phyloP scores from a whole-genome alignment of 2,797 vertebrate genomes.

The Darevskia mixta region DNA sequence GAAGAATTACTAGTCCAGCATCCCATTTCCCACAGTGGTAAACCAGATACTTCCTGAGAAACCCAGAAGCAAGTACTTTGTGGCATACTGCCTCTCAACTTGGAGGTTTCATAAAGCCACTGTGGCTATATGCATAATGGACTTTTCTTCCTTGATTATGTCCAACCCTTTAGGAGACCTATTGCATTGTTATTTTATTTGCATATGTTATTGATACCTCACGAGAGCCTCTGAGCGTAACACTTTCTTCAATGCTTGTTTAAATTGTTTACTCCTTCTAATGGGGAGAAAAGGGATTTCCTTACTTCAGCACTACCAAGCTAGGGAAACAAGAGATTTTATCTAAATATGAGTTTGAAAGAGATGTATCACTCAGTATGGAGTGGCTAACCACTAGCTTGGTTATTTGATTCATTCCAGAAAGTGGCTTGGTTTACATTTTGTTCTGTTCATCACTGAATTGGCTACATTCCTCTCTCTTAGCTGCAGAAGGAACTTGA shows the following conservation, averaged over 20 bases:
- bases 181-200: neutral
- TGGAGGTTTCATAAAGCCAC: neutral
- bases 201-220: too few relatives aligned
- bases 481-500: neutral
- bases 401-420: neutral
- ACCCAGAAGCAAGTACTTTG: neutral
- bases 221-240: neutral
- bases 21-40: neutral
- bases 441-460: neutral
- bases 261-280: too few relatives aligned
- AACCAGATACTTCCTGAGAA: neutral
- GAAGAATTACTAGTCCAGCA: neutral
- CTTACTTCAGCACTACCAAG: neutral
- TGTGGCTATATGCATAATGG: neutral
- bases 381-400: neutral
- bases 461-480: neutral
- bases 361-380: neutral
- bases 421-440: neutral
- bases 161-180: neutral
- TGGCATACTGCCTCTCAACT: too few relatives aligned
- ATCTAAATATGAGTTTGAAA: neutral
- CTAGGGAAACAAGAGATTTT: neutral
- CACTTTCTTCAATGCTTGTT: neutral
- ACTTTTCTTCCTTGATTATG: neutral
- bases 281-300: neutral